Base-by-base conservation (phyloP, 2,797 vertebrate species). In the Agapornis canus region DNA sequence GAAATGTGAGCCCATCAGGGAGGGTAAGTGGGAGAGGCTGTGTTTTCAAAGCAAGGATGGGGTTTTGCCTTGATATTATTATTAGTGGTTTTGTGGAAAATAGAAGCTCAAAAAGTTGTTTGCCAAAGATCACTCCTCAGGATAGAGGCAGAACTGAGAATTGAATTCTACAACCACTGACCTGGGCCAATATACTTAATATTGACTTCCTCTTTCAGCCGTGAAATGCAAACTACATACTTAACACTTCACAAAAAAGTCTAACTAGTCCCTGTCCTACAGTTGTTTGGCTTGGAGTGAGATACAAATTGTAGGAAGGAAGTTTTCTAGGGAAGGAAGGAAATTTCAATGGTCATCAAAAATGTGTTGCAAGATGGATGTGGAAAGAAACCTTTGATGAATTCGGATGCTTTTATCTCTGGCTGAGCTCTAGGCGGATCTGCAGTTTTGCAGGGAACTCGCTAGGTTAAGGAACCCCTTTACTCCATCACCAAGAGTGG, bases 381-480 rank as follows among this genome's bases (percentile, higher is more conserved):
- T 21, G 37, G 52, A 60, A 86, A 92, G 29, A 81, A 83, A 57
- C n/a, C 16, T 16, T 32, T 70, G 42, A 54, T 29, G 32, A 1
- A 3, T 37, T 35, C 42, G 14, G 29, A 47, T 84, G 48, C 35
- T 94, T 94, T 93, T 92, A 42, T 32, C 18, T 92, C 88, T 94
- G 93, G 83, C 94, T 95, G 94, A 93, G 81, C 64, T 89, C 48
- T 57, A 68, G 42, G 29, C 31, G 68, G 29, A 49, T 63, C 51
- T 54, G 27, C 13, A 4, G 22, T 26, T 66, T 59, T 3, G 0
- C 7, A 78, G 27, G 47, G 27, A 77, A 26, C 22, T 19, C 2
- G 0, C 10, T 1, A 6, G 40, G 20, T n/a, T 68, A 11, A 1
- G 6, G 31, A 72, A 1, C 8, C 14, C 14, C n/a, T 73, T 76